Percentiles rank a stretch among this genome's conserved stretches.
Evolutionary conservation across 2,888 invertebrate genomes (phyloP).

Genomic region (Molanna angustata): DNA sequence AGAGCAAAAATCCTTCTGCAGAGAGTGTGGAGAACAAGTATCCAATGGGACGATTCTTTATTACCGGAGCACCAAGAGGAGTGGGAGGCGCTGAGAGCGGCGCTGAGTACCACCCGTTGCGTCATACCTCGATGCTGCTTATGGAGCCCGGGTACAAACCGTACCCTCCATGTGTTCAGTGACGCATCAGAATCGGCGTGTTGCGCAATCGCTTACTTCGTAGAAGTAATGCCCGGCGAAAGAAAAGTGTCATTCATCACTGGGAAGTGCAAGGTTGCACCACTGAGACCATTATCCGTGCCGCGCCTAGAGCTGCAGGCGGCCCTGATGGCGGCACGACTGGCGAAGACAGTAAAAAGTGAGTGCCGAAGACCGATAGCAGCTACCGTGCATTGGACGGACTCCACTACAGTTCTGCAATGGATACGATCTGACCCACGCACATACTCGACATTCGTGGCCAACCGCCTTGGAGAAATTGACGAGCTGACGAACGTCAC

Average conservation of each 20-base stretch:
- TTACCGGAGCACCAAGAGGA: neutral
- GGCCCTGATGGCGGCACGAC: slow-evolving; percentile 4
- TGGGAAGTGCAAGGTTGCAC: neutral
- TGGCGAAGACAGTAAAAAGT: neutral
- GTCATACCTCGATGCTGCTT: neutral
- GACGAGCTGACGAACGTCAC: slow-evolving; percentile 22
- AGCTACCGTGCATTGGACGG: slow-evolving; percentile 32
- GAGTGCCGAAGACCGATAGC: slow-evolving; percentile 21
- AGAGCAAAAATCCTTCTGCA: slow-evolving; percentile 1
- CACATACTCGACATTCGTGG: slow-evolving; percentile 33
- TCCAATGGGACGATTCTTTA: slow-evolving; percentile 4
- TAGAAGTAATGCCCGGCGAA: neutral
- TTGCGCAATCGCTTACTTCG: slow-evolving; percentile 6
- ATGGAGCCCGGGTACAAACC: neutral
- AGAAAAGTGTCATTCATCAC: neutral
- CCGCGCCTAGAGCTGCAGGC: slow-evolving; percentile 7
- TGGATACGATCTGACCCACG: slow-evolving; percentile 33
- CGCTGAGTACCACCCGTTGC: slow-evolving; percentile 21
- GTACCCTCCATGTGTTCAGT: neutral
- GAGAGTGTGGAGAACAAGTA: slow-evolving; percentile 4
- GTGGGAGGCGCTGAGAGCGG: slow-evolving; percentile 13
- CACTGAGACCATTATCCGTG: neutral
- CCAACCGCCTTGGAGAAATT: slow-evolving; percentile 32
- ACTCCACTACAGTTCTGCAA: slow-evolving; percentile 33
- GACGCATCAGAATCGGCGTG: slow-evolving; percentile 9